Percentiles rank a stretch among this genome's conserved stretches.
These are phyloP conservation scores for Amblyteles armatorius DNA, from an alignment of 2,888 invertebrate genomes.

Conservation along the genomic window DNA sequence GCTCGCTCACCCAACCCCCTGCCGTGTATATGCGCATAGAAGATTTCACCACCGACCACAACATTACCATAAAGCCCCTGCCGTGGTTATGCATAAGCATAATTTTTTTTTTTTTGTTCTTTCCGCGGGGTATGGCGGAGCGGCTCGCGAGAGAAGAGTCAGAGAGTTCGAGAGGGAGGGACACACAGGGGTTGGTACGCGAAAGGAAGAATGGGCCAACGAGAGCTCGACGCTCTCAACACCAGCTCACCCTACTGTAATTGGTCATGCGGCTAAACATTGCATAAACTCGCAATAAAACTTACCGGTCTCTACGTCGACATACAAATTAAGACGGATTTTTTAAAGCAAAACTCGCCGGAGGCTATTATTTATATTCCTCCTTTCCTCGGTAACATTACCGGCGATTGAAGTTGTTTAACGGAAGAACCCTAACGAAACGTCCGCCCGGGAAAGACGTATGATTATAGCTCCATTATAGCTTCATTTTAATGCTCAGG, in stretches of 20 bases:
- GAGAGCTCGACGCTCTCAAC: constrained; percentile 52
- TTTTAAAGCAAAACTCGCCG: constrained; percentile 64
- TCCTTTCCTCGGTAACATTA: neutral
- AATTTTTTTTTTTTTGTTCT: constrained; percentile 77
- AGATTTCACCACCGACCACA: constrained; percentile 82
- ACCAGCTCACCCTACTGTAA: constrained; percentile 76
- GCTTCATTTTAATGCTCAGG: neutral
- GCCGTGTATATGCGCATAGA: constrained; percentile 78
- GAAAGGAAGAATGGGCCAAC: constrained; percentile 31
- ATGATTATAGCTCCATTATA: neutral
- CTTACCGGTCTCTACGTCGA: constrained; percentile 73
- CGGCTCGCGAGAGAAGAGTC: constrained; percentile 37
- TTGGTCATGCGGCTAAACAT: constrained; percentile 82
- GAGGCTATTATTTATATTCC: constrained; percentile 44
- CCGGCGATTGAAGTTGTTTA: neutral
- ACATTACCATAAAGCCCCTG: constrained; percentile 82
- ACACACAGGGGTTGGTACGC: constrained; percentile 13
- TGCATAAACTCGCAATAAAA: constrained; percentile 84
- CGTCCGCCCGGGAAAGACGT: neutral
- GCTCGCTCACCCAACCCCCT: constrained; percentile 60
- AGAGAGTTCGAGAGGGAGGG: constrained; percentile 26
- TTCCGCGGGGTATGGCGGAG: constrained; percentile 66
- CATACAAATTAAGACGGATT: constrained; percentile 79
- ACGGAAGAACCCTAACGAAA: too few relatives aligned
- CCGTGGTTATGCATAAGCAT: constrained; percentile 82